Evolutionary conservation across 2,888 invertebrate species (phyloP), one percentile per base, ranked within the genome.

Genomic region (Bhutanitis thaidina): DNA sequence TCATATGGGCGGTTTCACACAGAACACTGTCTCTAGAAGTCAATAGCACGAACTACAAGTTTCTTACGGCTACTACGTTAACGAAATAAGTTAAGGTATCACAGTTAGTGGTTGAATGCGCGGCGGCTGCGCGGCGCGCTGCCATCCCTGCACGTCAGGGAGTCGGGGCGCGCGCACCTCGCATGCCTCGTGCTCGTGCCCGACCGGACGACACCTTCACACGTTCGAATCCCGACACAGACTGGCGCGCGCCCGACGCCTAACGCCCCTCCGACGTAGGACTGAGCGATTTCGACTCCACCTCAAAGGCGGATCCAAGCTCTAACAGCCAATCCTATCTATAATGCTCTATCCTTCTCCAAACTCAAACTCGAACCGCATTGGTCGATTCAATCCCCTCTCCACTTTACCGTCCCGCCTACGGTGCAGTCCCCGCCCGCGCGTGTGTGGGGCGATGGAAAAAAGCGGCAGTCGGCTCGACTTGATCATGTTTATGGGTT

Each of bases 1-100:
- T 88, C 88, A 89, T 88, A 86, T 78, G 88, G 87, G 80, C 87
- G 88, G 88, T 77, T 88, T 86, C 84, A 85, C 88, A 80, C 78
- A 77, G 72, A 78, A 76, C 83, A 87, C 87, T 88, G 86, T 86
- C 86, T 86, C 79, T 85, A 79, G 70, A 87, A 86, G 87, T 87
- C 80, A 80, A 73, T 74, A 63, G 37, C 80, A 81, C 84, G 85
- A 80, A 84, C 80, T 74, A 69, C 71, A 61, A 67, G 67, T 78
- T 77, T 64, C 75, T 65, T 80, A 77, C 60, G 61, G 53, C 47
- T 53, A 73, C 74, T 77, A 77, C 54, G 49, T 62, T 58, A 76
- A 75, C 61, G 70, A 66, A 60, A 67, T 71, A 70, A 29, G 70
- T 77, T 34, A 34, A 75, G 71, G 67, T 88, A 88, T 88, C 88